Percentiles rank a stretch among this genome's conserved stretches.
phyloP scores from a whole-genome alignment of 2,888 invertebrate genomes.

The Hypercompe scribonia region DNA sequence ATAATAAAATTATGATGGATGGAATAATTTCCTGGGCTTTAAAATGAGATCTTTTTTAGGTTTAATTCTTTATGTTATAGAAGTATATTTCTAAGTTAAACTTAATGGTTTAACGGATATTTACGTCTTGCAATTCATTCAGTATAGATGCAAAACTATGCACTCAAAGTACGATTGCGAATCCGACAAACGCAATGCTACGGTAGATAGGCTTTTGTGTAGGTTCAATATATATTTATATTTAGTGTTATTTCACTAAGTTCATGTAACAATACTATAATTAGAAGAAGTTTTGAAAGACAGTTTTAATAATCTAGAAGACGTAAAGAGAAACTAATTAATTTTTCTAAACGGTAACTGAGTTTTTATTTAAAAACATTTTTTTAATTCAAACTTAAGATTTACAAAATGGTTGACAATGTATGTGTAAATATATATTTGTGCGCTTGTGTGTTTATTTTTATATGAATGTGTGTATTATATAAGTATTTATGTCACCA shows the following conservation, averaged over 20 bases:
- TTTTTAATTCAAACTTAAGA: neutral
- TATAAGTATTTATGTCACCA: neutral
- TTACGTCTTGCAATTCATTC: neutral
- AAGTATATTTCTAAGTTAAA: neutral
- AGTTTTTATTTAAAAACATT: neutral
- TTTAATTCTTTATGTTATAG: neutral
- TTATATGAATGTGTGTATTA: neutral
- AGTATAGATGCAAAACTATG: neutral
- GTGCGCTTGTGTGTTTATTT: neutral
- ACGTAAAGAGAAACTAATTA: neutral
- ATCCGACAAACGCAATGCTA: neutral
- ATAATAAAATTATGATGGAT: neutral
- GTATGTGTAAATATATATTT: too few species aligned
- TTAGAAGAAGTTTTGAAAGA: neutral
- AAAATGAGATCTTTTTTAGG: neutral
- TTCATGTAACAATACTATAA: neutral
- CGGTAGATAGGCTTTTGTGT: neutral
- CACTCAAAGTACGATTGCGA: neutral
- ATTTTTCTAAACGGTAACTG: neutral
- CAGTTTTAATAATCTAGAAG: neutral
- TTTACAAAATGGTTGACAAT: too few species aligned
- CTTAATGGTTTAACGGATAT: neutral
- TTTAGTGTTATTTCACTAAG: neutral
- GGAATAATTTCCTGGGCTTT: neutral
- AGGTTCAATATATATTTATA: neutral